Percentiles rank a stretch among this genome's conserved stretches.
Evolutionary conservation across 2,888 invertebrate genomes (phyloP).

Genomic region (Zygogramma bicolorata): DNA sequence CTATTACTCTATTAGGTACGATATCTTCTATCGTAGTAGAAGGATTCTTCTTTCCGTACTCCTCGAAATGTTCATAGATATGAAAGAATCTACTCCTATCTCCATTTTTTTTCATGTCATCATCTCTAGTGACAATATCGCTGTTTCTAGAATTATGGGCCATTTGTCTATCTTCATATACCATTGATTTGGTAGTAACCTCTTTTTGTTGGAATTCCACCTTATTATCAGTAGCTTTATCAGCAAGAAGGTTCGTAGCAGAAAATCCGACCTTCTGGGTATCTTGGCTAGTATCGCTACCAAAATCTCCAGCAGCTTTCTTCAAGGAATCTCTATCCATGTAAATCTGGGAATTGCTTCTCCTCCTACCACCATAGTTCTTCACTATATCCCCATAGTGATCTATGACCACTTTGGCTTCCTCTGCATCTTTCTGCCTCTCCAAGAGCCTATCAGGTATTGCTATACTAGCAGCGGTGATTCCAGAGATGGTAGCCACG

Average conservation of each 20-base stretch:
- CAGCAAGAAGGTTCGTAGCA: too few species aligned
- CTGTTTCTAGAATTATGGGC: not conserved
- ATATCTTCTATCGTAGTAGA: not conserved
- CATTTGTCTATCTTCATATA: not conserved
- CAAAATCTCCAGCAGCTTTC: conserved; percentile 54
- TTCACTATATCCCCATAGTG: conserved; percentile 85
- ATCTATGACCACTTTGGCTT: conserved; percentile 79
- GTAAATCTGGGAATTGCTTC: conserved; percentile 49
- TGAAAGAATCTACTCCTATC: not conserved
- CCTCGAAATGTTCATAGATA: not conserved
- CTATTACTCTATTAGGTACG: not conserved
- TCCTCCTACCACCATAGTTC: conserved; percentile 70
- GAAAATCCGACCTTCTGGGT: not conserved
- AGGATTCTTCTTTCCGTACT: not conserved
- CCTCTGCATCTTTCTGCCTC: conserved; percentile 71
- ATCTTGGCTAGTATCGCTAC: not conserved
- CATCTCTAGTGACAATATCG: not conserved
- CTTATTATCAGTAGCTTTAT: too few species aligned
- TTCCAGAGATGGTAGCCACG: conserved; percentile 58
- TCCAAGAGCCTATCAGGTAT: conserved; percentile 59
- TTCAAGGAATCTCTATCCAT: conserved; percentile 57
- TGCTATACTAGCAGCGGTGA: conserved; percentile 61
- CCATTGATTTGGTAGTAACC: not conserved
- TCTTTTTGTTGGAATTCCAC: too few species aligned
- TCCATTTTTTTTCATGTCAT: not conserved